These are phyloP conservation scores for Caranx melampygus DNA, from an alignment of 2,113 vertebrate species.

Conservation along the genomic window DNA sequence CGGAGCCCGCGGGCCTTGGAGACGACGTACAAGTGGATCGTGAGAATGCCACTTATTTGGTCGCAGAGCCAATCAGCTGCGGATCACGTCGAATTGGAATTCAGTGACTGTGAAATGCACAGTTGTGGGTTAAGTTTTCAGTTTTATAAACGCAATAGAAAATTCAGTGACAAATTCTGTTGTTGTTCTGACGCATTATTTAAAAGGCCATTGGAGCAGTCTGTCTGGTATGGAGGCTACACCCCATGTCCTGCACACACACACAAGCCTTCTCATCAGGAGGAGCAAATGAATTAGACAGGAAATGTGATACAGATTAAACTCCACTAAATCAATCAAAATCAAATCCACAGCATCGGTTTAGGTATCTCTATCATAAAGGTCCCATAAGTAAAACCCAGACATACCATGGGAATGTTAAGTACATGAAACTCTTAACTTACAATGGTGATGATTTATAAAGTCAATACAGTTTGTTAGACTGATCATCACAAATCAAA, in stretches of 20 bases:
- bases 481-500: conserved; percentile 22
- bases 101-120: neutral
- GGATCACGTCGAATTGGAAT: conserved; percentile 1
- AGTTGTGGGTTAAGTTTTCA: neutral
- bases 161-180: neutral
- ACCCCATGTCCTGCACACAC: neutral
- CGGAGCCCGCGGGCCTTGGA: conserved; percentile 67
- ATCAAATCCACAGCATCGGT: neutral
- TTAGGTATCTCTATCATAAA: neutral
- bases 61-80: conserved; percentile 65
- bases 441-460: neutral
- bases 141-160: neutral
- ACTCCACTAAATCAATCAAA: neutral
- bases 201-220: neutral
- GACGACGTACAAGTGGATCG: conserved; percentile 71
- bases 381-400: neutral
- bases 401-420: neutral
- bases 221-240: neutral
- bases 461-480: neutral
- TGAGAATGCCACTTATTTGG: conserved; percentile 56
- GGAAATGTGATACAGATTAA: neutral
- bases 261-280: neutral
- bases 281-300: neutral
- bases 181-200: neutral
- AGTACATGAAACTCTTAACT: neutral